phyloP scores from a whole-genome alignment of 2,797 vertebrate species.

The Rhynchotus rufescens region DNA sequence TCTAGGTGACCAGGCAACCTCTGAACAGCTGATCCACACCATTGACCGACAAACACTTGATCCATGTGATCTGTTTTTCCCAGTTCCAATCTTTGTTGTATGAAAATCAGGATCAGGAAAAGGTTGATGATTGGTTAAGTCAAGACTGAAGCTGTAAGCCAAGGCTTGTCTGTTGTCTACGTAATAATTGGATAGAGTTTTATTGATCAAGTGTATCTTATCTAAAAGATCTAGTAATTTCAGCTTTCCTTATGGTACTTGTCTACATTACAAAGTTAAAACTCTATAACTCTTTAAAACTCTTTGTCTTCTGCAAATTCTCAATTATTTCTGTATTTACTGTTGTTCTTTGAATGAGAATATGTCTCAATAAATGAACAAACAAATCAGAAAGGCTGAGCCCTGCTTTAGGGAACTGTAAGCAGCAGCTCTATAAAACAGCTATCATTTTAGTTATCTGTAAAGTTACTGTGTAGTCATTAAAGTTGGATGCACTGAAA shows the following conservation, averaged over 20 bases:
- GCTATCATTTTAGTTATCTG: neutral
- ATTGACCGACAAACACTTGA: neutral
- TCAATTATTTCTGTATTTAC: neutral
- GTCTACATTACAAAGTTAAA: neutral
- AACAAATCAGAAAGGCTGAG: neutral
- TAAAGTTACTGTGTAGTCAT: neutral
- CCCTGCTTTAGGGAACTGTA: neutral
- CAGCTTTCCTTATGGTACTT: neutral
- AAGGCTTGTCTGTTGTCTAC: neutral
- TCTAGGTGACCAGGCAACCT: neutral
- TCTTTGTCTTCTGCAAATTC: neutral
- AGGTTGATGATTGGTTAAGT: neutral
- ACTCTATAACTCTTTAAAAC: too few species aligned
- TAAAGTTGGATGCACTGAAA: conserved; percentile 17
- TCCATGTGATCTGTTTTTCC: neutral
- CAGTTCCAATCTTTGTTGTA: neutral
- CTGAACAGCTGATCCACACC: neutral
- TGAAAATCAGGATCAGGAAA: neutral
- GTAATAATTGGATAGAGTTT: neutral
- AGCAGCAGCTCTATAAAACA: neutral
- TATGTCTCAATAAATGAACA: neutral
- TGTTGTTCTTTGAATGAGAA: neutral
- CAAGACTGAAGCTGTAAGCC: neutral
- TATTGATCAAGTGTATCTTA: neutral
- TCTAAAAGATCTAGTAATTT: neutral